phyloP scores from a whole-genome alignment of 1,140 invertebrate genomes.

The Rhyzopertha dominica region DNA sequence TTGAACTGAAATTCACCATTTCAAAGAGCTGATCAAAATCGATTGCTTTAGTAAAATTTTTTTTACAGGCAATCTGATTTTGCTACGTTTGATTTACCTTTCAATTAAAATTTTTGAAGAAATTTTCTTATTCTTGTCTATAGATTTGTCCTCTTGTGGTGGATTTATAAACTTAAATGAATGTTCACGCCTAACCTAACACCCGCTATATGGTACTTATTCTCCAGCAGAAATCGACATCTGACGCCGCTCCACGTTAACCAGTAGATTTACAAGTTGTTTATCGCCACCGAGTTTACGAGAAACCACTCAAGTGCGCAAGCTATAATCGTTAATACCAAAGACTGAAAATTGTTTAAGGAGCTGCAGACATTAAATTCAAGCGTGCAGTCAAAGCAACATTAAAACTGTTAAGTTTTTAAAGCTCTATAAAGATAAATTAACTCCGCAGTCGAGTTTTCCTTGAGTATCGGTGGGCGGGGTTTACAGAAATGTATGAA shows the following conservation, averaged over 20 bases:
- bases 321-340: slow-evolving; percentile 14
- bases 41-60: no score
- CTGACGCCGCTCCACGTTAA: slow-evolving; percentile 7
- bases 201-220: slow-evolving; percentile 3
- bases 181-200: neutral
- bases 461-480: no score
- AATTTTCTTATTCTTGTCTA: no score
- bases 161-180: slow-evolving; percentile 17
- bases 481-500: no score
- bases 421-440: no score
- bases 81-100: no score
- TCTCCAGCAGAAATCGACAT: neutral
- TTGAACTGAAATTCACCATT: no score
- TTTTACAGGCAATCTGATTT: no score
- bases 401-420: neutral
- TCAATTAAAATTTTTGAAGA: no score
- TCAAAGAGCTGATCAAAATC: no score
- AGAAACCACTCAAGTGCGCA: slow-evolving; percentile 7
- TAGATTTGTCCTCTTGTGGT: no score
- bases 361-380: slow-evolving; percentile 1
- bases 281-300: slow-evolving; percentile 9
- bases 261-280: slow-evolving; percentile 14
- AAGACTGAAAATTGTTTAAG: slow-evolving; percentile 10
- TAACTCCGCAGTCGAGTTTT: no score
- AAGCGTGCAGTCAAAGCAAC: slow-evolving; percentile 1